Evolutionary conservation across 30 jellyfish, hydroid and myxozoan genomes (phyloP).

Genomic region (Aurelia sp.): DNA sequence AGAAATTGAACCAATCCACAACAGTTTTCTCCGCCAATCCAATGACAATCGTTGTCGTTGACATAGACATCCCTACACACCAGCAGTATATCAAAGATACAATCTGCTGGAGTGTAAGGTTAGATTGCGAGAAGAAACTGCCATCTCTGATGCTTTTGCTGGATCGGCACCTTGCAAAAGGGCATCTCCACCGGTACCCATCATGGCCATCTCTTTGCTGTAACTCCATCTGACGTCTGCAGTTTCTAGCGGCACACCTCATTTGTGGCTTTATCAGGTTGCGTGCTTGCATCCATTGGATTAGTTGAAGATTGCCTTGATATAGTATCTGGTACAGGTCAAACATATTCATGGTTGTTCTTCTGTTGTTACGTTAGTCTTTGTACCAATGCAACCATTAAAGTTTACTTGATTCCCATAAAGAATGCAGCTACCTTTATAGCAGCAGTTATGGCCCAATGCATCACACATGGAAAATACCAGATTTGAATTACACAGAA

Average conservation of each 20-base stretch:
- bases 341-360: too few species aligned
- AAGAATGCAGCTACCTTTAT: too few species aligned
- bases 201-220: background rate
- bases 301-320: background rate
- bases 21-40: conserved; percentile 23
- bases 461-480: too few species aligned
- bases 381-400: too few species aligned
- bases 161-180: conserved; percentile 2
- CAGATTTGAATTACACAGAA: too few species aligned
- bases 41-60: background rate
- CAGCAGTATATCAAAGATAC: conserved; percentile 24
- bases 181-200: background rate
- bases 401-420: too few species aligned
- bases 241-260: conserved; percentile 4
- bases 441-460: too few species aligned
- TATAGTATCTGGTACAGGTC: too few species aligned
- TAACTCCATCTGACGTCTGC: conserved; percentile 12
- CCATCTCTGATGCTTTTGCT: conserved; percentile 20
- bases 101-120: conserved; percentile 36
- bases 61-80: conserved; percentile 23
- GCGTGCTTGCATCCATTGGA: conserved; percentile 21
- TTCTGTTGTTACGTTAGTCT: too few species aligned
- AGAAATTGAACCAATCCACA: conserved; percentile 40
- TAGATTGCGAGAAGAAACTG: conserved; percentile 23
- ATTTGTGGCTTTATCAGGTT: background rate